Percentiles rank a stretch among this genome's conserved stretches.
These are phyloP conservation scores for Blomia tropicalis DNA, from an alignment of 2,888 invertebrate genomes.

Conservation along the genomic window DNA sequence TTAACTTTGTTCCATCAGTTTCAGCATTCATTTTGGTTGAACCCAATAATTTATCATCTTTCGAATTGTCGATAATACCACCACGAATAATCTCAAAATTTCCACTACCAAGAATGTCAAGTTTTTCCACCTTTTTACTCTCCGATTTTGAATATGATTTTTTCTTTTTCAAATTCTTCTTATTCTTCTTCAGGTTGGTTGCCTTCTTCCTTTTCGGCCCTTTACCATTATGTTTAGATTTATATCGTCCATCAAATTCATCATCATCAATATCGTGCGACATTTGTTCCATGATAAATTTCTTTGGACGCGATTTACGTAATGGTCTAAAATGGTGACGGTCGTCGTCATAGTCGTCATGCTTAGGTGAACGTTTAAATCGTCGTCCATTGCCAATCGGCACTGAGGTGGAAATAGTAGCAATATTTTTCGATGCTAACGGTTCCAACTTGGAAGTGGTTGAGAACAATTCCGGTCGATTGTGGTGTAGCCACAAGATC, in stretches of 20 bases:
- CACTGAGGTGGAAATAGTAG: no score
- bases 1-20: neutral
- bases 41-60: neutral
- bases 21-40: neutral
- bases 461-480: neutral
- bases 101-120: slow-evolving; percentile 11
- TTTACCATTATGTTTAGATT: neutral
- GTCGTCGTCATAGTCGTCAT: neutral
- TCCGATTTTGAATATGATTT: neutral
- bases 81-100: slow-evolving; percentile 15
- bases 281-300: neutral
- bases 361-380: neutral
- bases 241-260: neutral
- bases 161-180: neutral
- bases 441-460: neutral
- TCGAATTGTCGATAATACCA: neutral
- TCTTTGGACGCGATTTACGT: neutral
- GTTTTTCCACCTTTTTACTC: neutral
- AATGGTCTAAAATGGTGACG: neutral
- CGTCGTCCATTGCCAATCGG: no score
- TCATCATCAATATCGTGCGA: neutral
- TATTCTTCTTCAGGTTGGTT: neutral
- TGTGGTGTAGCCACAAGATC: neutral
- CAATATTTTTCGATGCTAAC: neutral
- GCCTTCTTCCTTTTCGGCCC: neutral